phyloP scores from a whole-genome alignment of 2,113 vertebrate genomes.

The Nibea albiflora region DNA sequence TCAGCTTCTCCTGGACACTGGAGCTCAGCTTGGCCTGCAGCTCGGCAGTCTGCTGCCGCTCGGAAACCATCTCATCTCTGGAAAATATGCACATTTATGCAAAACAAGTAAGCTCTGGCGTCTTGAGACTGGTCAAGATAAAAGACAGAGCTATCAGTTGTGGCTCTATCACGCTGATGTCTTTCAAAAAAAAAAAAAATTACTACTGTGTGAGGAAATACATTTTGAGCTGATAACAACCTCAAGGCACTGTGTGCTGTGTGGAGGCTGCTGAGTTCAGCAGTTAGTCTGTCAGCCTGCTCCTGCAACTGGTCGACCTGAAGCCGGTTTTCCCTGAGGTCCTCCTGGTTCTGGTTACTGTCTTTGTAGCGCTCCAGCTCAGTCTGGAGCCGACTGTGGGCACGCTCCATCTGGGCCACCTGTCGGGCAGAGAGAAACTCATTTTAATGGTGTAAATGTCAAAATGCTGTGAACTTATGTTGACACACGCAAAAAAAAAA shows the following conservation, averaged over 20 bases:
- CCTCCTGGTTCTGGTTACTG: constrained; percentile 58
- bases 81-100: constrained; percentile 38
- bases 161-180: not conserved
- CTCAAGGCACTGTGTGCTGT: constrained; percentile 81
- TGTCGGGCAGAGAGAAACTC: constrained; percentile 38
- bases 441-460: not conserved
- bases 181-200: not conserved
- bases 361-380: constrained; percentile 69
- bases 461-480: not conserved
- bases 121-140: not conserved
- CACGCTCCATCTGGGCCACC: constrained; percentile 82
- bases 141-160: not conserved
- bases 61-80: constrained; percentile 78
- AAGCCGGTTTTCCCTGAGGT: constrained; percentile 65
- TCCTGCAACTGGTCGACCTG: constrained; percentile 79
- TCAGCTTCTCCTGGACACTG: constrained; percentile 78
- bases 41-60: constrained; percentile 79
- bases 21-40: constrained; percentile 84
- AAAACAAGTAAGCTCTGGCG: constrained; percentile 19
- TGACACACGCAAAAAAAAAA: not conserved
- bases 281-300: constrained; percentile 72
- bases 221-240: constrained; percentile 67
- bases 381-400: constrained; percentile 73
- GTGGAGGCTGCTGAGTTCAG: constrained; percentile 80
- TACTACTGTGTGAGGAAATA: not conserved